phyloP scores from a whole-genome alignment of 2,888 invertebrate species.

The Prosapia bicincta region DNA sequence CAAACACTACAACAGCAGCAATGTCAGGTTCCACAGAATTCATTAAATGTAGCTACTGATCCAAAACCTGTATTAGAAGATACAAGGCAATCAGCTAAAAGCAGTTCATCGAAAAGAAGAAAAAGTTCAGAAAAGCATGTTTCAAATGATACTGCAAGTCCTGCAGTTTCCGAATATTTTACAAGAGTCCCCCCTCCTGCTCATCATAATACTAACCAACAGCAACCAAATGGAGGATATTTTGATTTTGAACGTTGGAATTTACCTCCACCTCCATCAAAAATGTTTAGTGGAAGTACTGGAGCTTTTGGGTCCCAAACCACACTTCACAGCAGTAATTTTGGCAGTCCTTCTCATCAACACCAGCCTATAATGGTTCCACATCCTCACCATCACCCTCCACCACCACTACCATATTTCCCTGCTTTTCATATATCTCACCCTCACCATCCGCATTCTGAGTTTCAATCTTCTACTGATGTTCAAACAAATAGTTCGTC shows the following conservation, averaged over 20 bases:
- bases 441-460: neutral
- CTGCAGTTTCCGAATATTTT: slow-evolving; percentile 49
- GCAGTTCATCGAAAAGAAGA: slow-evolving; percentile 37
- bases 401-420: slow-evolving; percentile 66
- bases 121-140: slow-evolving; percentile 55
- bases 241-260: slow-evolving; percentile 83
- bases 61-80: slow-evolving; percentile 43
- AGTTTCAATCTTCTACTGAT: neutral
- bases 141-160: slow-evolving; percentile 47
- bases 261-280: slow-evolving; percentile 63
- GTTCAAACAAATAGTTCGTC: neutral
- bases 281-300: slow-evolving; percentile 63
- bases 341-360: slow-evolving; percentile 48
- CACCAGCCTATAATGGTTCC: slow-evolving; percentile 64
- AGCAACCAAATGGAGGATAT: slow-evolving; percentile 64
- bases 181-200: slow-evolving; percentile 69
- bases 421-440: slow-evolving; percentile 44
- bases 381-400: slow-evolving; percentile 59
- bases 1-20: slow-evolving; percentile 54
- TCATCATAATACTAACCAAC: slow-evolving; percentile 50
- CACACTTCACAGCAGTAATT: slow-evolving; percentile 52
- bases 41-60: neutral
- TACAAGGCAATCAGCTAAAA: slow-evolving; percentile 39
- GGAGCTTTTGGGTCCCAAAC: slow-evolving; percentile 53
- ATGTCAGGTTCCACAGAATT: slow-evolving; percentile 38